Evolutionary conservation across 2,888 invertebrate species (phyloP), one percentile per base, ranked within the genome.

Genomic region (Tanypteryx hageni): DNA sequence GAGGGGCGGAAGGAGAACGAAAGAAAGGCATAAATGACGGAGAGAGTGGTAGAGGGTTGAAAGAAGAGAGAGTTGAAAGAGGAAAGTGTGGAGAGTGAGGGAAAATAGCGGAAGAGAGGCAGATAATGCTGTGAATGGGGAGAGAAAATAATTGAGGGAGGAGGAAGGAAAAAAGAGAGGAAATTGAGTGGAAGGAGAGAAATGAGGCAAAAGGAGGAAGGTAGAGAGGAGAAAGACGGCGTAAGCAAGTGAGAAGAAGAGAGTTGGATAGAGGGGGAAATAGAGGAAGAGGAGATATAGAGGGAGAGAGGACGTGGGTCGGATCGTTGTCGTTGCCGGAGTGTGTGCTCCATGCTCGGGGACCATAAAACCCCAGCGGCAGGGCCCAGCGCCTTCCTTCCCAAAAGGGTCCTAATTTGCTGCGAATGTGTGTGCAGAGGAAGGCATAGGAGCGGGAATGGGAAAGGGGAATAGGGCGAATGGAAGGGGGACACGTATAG

Each of bases 321-420:
- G 64, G 56, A 44, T 89, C 89, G 64, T 68, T 89, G 89, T 89
- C 64, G 64, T 44, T 61, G 64, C 64, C 68, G 61, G 64, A 64
- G 89, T 27, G 89, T 68, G 89, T 59, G 61, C 89, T 64, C 44
- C 64, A 89, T 44, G 64, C 89, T 31, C 64, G 18, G 76, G 22
- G 27, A 64, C 89, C 89, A 89, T 89, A 89, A 89, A 89, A 89
- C 89, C 68, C 89, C 44, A 44, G 89, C 89, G 68, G 89, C 61
- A 86, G 85, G 85, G 58, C 59, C 59, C 59, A 31, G 31, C 61
- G 61, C 44, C 61, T 86, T 59, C 85, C 59, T 86, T 31, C 89
- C 89, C 89, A 64, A 89, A 89, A 89, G 89, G 64, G 89, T 64
- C 89, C 89, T 89, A 89, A 89, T 89, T 89, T 89, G 89, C 89